Percentiles rank a stretch among this genome's conserved stretches.
phyloP scores from a whole-genome alignment of 2,797 vertebrate species.

The Tolypeutes matacus region DNA sequence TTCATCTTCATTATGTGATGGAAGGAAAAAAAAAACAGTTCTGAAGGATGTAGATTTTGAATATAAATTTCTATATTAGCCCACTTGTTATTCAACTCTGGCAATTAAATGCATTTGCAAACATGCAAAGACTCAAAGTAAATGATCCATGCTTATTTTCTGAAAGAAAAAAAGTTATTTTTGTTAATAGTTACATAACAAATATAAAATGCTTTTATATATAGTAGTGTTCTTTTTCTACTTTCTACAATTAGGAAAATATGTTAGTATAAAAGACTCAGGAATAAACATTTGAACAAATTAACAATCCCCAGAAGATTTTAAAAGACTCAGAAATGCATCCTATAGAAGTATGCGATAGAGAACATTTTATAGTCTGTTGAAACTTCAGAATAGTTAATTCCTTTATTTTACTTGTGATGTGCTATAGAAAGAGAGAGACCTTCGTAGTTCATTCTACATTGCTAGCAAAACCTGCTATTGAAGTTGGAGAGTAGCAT shows the following conservation, averaged over 20 bases:
- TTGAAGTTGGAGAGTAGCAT: slow-evolving; percentile 42
- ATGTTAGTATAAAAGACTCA: slow-evolving; percentile 32
- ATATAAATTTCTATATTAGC: neutral
- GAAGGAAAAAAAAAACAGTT: slow-evolving; percentile 48
- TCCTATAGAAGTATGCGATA: neutral
- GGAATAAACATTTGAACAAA: slow-evolving; percentile 53
- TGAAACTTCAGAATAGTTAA: slow-evolving; percentile 24
- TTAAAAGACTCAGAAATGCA: slow-evolving; percentile 37
- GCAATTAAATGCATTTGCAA: slow-evolving; percentile 5
- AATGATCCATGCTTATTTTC: slow-evolving; percentile 10
- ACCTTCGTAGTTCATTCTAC: neutral
- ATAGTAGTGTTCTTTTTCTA: neutral
- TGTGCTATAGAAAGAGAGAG: neutral
- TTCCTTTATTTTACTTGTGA: slow-evolving; percentile 7
- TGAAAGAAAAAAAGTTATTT: slow-evolving; percentile 27
- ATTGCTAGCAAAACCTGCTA: neutral
- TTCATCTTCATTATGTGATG: slow-evolving; percentile 34
- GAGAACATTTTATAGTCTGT: neutral
- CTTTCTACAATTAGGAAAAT: slow-evolving; percentile 38
- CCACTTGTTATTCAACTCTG: neutral
- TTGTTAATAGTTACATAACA: slow-evolving; percentile 55
- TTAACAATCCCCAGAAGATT: neutral
- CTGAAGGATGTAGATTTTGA: slow-evolving; percentile 17
- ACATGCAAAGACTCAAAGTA: neutral
- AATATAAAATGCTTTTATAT: neutral